Conservation (phyloP, 2,888 invertebrate genomes). For the Agonopterix alstromeriana region DNA sequence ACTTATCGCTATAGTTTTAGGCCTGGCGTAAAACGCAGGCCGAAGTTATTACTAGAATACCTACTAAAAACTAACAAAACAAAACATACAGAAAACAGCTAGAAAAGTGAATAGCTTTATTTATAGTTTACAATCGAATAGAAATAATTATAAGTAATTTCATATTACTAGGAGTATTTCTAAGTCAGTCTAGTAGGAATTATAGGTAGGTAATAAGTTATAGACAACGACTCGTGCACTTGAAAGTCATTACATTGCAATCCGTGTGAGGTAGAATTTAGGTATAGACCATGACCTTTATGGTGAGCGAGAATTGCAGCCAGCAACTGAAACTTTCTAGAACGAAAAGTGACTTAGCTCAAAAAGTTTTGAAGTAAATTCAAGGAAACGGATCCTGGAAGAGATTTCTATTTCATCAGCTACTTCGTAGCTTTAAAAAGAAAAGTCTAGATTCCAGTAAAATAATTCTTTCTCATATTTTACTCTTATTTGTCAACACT, state of each 20-base stretch:
- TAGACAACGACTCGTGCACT: slow-evolving; percentile 49
- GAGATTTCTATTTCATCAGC: no score
- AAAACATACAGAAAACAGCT: slow-evolving; percentile 24
- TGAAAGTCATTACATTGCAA: slow-evolving; percentile 22
- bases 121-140: slow-evolving; percentile 52
- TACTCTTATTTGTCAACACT: no score
- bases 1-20: slow-evolving; percentile 20
- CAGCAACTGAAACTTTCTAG: no score
- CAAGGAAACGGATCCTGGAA: no score
- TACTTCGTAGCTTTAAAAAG: no score
- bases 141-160: slow-evolving; percentile 37
- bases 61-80: slow-evolving; percentile 1
- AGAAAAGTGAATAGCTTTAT: slow-evolving; percentile 22
- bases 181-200: slow-evolving; percentile 73
- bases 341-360: no score
- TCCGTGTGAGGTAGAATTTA: slow-evolving; percentile 51
- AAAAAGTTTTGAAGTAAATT: no score
- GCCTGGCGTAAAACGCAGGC: slow-evolving; percentile 2
- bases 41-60: slow-evolving; percentile 1
- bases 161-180: slow-evolving; percentile 57
- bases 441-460: no score
- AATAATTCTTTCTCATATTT: no score
- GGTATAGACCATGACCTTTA: slow-evolving; percentile 1
- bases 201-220: slow-evolving; percentile 38
- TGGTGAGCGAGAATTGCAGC: no score